Conservation (phyloP, 2,888 invertebrate species). For the Dioctria linearis region DNA sequence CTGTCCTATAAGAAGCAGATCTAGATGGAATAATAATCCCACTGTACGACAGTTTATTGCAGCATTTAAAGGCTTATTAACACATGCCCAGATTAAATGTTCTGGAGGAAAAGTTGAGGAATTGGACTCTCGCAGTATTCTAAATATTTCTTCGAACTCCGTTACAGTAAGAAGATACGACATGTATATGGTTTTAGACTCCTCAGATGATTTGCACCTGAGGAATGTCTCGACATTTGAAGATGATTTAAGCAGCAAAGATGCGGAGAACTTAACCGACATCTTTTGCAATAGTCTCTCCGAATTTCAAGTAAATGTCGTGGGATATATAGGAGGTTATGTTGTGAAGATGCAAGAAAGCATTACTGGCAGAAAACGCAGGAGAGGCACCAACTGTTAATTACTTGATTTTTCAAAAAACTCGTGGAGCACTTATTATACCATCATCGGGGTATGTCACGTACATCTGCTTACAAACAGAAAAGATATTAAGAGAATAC, state of each 20-base stretch:
- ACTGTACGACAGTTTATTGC: conserved; percentile 11
- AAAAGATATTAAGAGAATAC: background rate
- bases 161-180: background rate
- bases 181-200: background rate
- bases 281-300: background rate
- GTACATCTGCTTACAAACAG: background rate
- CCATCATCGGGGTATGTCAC: conserved; percentile 1
- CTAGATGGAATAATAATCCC: conserved; percentile 24
- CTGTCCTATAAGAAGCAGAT: conserved; percentile 27
- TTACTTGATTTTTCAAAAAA: conserved; percentile 1
- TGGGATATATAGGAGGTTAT: background rate
- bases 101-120: background rate
- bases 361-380: conserved; percentile 1
- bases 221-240: background rate
- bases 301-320: background rate
- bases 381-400: background rate
- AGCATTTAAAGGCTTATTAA: no score
- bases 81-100: no score
- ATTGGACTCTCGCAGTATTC: background rate
- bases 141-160: background rate
- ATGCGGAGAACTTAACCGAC: background rate
- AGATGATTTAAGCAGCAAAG: background rate
- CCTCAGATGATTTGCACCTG: background rate
- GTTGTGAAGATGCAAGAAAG: background rate
- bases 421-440: background rate